Base-by-base conservation (phyloP, 1,140 invertebrate species). In the Brachionus plicatilis region DNA sequence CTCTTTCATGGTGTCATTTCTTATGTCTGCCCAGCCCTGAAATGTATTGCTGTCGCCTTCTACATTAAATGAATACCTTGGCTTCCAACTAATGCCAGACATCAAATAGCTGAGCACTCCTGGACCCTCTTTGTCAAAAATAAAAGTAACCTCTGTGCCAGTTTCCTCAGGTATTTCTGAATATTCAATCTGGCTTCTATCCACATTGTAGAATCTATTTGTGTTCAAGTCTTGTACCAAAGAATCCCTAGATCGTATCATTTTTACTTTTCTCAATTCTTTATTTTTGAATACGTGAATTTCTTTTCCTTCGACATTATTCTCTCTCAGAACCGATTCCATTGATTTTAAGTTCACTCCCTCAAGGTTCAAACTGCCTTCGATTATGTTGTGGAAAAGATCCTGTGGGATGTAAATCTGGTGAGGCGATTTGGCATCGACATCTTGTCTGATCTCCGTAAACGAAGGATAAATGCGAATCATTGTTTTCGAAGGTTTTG, bases 351-450 rank as follows among this genome's bases (percentile, higher is more conserved):
- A 29, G 37, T 60, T 17, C 2, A 79, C 50, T 9, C 50, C 50
- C 33, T 79, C 76, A 1, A 79, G n/a, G n/a, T 56, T 60, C 12
- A 79, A 17, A 60, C 76, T 79, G n/a, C 76, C 76, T 60, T 56
- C 14, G 1, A 79, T 56, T 7, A 79, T 79, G 17, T 79, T 56
- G 14, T 79, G 27, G 29, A 41, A 79, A 60, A 79, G 50, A 17
- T 79, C 76, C 33, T 56, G 76, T 56, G 76, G 76, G 20, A 79
- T 60, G 50, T 79, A 79, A n/a, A 79, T 20, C 60, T 79, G 53
- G 20, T 56, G 50, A 37, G 50, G 20, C n/a, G 50, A 33, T 79
- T 56, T 37, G 29, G 76, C 76, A 37, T 79, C 7, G n/a, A 79
- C 14, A 17, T 79, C 41, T 60, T 79, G 50, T 65, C 76, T 56